Evolutionary conservation across 2,797 vertebrate genomes (phyloP).

Genomic region (Eulemur coronatus): DNA sequence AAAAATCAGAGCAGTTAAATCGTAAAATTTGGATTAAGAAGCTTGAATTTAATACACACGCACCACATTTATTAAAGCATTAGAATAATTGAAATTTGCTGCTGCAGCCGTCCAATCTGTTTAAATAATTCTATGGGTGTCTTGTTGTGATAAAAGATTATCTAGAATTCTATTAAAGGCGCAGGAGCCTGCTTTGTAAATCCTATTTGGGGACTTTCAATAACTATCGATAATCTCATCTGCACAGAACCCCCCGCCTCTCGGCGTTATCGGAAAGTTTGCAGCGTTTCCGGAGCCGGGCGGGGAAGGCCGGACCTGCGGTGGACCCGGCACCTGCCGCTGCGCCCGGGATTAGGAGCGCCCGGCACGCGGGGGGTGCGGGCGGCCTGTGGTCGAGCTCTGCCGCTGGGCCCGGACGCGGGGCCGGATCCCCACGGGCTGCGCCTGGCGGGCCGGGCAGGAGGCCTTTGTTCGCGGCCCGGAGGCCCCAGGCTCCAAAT

Average conservation of each 20-base stretch:
- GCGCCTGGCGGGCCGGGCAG: background rate
- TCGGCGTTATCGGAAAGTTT: conserved; percentile 92
- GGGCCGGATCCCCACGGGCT: background rate
- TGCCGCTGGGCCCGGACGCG: background rate
- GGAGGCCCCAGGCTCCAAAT: conserved; percentile 47
- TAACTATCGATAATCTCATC: conserved; percentile 90
- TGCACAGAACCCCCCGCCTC: conserved; percentile 87
- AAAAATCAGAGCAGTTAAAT: conserved; percentile 95
- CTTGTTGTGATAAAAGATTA: conserved; percentile 96
- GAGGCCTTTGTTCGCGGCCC: conserved; percentile 59
- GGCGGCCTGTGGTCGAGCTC: conserved; percentile 69
- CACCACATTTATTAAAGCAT: conserved; percentile 96
- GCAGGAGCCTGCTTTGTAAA: conserved; percentile 92
- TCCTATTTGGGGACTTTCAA: conserved; percentile 92
- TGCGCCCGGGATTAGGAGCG: conserved; percentile 85
- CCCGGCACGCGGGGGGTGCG: conserved; percentile 78
- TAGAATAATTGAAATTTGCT: conserved; percentile 98
- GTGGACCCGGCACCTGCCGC: conserved; percentile 87
- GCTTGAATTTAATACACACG: conserved; percentile 93
- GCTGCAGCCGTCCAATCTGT: conserved; percentile 92
- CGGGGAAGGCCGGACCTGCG: conserved; percentile 82
- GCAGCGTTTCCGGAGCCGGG: conserved; percentile 88
- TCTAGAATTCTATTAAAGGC: conserved; percentile 95
- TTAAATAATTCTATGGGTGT: conserved; percentile 96
- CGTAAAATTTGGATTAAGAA: conserved; percentile 95